phyloP scores from a whole-genome alignment of 2,888 invertebrate species.

The Pachliopta kotzebuea region DNA sequence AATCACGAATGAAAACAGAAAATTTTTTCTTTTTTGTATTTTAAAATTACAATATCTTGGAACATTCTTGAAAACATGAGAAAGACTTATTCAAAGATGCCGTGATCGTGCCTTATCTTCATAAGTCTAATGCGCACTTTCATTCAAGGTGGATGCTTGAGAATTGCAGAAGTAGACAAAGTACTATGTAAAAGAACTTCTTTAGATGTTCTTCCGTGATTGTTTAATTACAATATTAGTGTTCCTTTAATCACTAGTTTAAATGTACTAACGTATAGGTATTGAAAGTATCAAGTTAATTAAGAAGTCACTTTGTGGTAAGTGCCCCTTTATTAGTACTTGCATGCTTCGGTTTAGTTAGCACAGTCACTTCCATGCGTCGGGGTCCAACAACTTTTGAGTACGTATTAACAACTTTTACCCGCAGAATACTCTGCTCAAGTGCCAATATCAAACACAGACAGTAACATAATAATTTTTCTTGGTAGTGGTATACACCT shows the following conservation, averaged over 20 bases:
- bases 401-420: neutral
- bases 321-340: slow-evolving; percentile 8
- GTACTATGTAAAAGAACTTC: neutral
- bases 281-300: neutral
- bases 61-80: neutral
- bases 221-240: neutral
- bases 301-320: slow-evolving; percentile 11
- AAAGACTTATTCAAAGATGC: slow-evolving; percentile 2
- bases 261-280: no score
- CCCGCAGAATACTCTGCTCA: neutral
- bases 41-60: neutral
- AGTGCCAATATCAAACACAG: neutral
- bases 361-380: neutral
- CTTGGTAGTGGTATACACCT: neutral
- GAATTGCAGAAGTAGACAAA: slow-evolving; percentile 20
- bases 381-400: neutral
- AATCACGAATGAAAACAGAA: no score
- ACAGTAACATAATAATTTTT: neutral
- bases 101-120: slow-evolving; percentile 24
- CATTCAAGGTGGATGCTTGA: slow-evolving; percentile 13
- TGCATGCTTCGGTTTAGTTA: slow-evolving; percentile 6
- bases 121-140: slow-evolving; percentile 12
- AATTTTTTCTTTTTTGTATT: no score
- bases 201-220: neutral
- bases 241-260: neutral